Base-by-base conservation (phyloP, 2,113 vertebrate genomes). In the Stictonetta naevosa region DNA sequence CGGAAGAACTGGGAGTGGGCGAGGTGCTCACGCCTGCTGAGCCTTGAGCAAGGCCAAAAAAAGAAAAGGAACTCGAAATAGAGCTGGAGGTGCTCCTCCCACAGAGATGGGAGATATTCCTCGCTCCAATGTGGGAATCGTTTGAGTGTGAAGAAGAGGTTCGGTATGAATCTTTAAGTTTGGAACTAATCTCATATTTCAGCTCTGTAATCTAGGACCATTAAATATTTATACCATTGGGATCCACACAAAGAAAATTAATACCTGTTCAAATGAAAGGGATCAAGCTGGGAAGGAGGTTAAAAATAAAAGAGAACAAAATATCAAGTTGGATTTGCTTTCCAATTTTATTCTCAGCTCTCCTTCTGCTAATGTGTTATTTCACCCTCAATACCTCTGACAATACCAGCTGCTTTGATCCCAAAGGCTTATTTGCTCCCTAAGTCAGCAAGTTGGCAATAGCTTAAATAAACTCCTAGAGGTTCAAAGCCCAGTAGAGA, bases 331-430 rank as follows among this genome's bases (percentile, higher is more conserved):
- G 91, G 72, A 92, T 95, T 95, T 95, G 86, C 87, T 92, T 92
- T 90, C 88, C 59, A 46, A 62, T 92, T 44, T 90, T 86, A 80
- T 93, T 77, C 91, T 69, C 74, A 42, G 66, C 69, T 79, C 71
- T 86, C 55, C 86, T 92, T 82, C 71, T 88, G 93, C 74, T 75
- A 29, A 72, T 88, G 62, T 84, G 62, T 67, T 83, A 42, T 91
- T 94, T 95, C 83, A 74, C 66, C 86, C 93, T 89, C 59, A 52
- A 42, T 81, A 63, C 80, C 89, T 89, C 86, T 0, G 3, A 93
- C 93, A 88, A 78, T 81, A 88, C 59, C 93, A 96, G 64, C 76
- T 94, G 93, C 96, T 96, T 97, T 94, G 95, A 97, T 96, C 93
- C 92, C 89, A 84, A 91, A 80, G 91, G 92, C 63, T 96, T 85